Evolutionary conservation across 2,113 vertebrate species (phyloP), one percentile per base, ranked within the genome.

Genomic region (Cochlearius cochlearius): DNA sequence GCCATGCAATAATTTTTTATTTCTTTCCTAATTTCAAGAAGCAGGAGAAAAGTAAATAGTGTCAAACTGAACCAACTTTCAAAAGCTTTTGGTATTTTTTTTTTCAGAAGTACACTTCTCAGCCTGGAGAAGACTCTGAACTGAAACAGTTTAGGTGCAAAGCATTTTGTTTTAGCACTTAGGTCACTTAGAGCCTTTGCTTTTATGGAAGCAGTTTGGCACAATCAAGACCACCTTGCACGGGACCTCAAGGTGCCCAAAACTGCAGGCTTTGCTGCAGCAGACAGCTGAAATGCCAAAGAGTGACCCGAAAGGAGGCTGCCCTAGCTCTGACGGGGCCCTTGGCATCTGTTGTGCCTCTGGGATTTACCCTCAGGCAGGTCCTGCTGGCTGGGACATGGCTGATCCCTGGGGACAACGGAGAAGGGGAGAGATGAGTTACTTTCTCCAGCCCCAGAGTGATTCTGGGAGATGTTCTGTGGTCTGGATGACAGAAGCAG

Each of bases 291-390:
- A 41, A 55, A 22, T 38, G 11, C n/a, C 32, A 23, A 14, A 43
- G 78, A 64, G 53, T 25, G 38, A 64, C 45, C 45, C 3, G 1
- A 25, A 36, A 58, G 41, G 38, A 58, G 41, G n/a, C 76, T 83
- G 52, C 62, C 50, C 43, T 79, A 18, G 29, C 56, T 59, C 71
- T 71, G 77, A 2, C 4, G 20, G 47, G 15, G n/a, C 84, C 66
- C 67, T 55, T 2, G 4, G 49, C 25, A 22, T 23, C 30, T 13
- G 0, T 30, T 7, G 0, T 7, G 32, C 7, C 38, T 79, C 58
- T 56, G 34, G 17, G 80, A 60, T 66, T 60, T 52, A 20, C 36
- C 62, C 43, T 68, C 43, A 23, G 67, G 87, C 84, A 68, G 32
- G 49, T 83, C 43, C 78, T 84, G 67, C 38, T 63, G 43, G 72